A percentile compares a stretch with the other conserved stretches of the same genome.
Evolutionary conservation across 2,113 vertebrate species (phyloP).

Genomic region (Phylloscopus trochilus): DNA sequence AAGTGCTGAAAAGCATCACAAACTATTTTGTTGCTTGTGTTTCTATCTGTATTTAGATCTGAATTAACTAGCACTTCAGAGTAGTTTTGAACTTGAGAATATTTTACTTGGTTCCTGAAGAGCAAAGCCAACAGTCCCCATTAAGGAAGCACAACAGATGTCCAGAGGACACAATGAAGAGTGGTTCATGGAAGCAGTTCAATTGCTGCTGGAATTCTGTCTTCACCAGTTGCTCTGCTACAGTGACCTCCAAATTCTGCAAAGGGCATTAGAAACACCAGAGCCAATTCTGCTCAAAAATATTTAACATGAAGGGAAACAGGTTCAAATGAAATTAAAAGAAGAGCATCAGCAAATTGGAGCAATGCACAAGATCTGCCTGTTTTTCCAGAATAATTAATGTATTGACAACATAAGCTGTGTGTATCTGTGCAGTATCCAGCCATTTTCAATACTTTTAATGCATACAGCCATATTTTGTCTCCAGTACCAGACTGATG

Average conservation of each 20-base stretch:
- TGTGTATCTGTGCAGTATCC: neutral
- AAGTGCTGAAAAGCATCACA: neutral
- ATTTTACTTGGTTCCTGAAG: constrained; percentile 37
- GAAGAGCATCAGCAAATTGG: constrained; percentile 45
- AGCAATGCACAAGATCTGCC: constrained; percentile 38
- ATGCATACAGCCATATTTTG: constrained; percentile 27
- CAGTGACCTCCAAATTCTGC: constrained; percentile 48
- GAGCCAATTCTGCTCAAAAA: constrained; percentile 13
- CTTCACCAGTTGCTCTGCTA: constrained; percentile 28
- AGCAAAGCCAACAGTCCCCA: constrained; percentile 33
- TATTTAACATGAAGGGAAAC: constrained; percentile 50
- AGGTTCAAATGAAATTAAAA: constrained; percentile 57
- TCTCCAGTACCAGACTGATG: neutral
- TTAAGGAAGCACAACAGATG: constrained; percentile 52
- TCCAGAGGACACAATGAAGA: constrained; percentile 33
- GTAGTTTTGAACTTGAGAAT: neutral
- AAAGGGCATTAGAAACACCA: constrained; percentile 33
- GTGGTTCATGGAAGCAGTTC: constrained; percentile 22
- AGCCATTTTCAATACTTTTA: constrained; percentile 26
- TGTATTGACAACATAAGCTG: constrained; percentile 32
- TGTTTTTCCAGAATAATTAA: constrained; percentile 48
- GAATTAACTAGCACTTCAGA: neutral
- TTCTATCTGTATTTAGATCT: neutral
- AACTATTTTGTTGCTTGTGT: neutral
- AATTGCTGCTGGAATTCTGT: constrained; percentile 49